Base-by-base conservation (phyloP, 1,140 invertebrate genomes). In the Magallana angulata region DNA sequence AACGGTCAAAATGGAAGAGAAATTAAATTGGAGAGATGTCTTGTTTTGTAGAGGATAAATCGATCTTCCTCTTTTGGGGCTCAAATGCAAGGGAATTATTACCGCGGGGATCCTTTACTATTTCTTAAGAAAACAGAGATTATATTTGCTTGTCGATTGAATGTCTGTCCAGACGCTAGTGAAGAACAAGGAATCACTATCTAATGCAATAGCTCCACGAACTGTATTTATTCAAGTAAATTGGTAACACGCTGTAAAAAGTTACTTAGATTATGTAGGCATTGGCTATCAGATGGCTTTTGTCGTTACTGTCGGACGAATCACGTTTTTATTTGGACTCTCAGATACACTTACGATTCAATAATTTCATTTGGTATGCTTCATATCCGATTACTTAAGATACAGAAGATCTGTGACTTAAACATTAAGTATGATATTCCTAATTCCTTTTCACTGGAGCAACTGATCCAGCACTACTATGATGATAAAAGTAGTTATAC, bases 171-270 rank as follows among this genome's bases (percentile, higher is more conserved):
- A 76, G 68, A 12, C 18, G 12, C 11, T 76, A 4, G 7, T 12
- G 68, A 76, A 30, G 68, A 30, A 76, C 18, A 30, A 76, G 68
- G 36, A 76, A 76, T 76, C 24, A 30, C 68, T 30, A 30, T 76
- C 68, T 76, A 76, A 76, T 76, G 68, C 68, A 76, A 36, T 76
- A 30, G 12, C 68, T 76, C 24, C 68, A 76, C 68, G 24, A 24
- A 76, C 36, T 76, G 68, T 76, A 76, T 76, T 76, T 76, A 30
- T 76, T 76, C 68, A 76, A 76, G 68, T 76, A 76, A 76, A 76
- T 76, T 76, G 68, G 68, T 36, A 76, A 76, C 68, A 76, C 68
- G 68, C 68, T 30, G 68, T 76, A 76, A 48, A 76, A 76, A 24
- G 30, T 7, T 4, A 12, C 68, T 36, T 76, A 76, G 68, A 76